Conservation (phyloP, 2,797 vertebrate genomes). For the Eulemur coronatus region DNA sequence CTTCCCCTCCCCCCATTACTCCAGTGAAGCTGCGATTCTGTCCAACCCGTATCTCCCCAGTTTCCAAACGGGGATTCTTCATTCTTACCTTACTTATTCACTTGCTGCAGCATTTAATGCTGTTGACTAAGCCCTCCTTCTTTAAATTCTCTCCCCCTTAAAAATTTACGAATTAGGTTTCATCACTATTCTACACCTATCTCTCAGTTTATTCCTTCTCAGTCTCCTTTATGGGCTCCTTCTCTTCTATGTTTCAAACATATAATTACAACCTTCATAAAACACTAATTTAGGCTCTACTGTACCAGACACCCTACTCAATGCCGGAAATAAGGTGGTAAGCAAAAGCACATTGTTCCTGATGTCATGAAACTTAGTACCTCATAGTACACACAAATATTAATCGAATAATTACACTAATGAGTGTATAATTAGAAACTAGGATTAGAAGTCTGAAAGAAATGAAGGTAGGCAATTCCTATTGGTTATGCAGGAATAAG, state of each 20-base stretch:
- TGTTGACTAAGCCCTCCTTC: not conserved
- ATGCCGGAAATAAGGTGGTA: not conserved
- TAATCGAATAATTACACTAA: not conserved
- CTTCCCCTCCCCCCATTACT: not conserved
- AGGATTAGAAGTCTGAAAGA: not conserved
- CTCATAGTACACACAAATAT: not conserved
- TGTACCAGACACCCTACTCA: not conserved
- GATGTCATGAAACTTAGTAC: not conserved
- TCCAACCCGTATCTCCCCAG: not conserved
- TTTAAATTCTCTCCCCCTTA: not conserved
- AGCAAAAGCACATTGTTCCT: not conserved
- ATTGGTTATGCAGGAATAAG: not conserved
- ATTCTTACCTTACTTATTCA: not conserved
- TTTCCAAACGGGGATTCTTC: not conserved
- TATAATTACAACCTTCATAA: not conserved
- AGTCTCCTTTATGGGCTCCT: not conserved
- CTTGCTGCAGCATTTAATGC: not conserved
- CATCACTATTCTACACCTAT: not conserved
- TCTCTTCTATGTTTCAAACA: not conserved
- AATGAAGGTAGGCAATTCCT: not conserved
- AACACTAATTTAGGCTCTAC: not conserved
- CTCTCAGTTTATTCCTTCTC: not conserved
- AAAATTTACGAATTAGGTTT: not conserved
- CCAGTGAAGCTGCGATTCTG: not conserved
- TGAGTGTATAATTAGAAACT: not conserved